Evolutionary conservation across 1,140 invertebrate species (phyloP), one percentile per base, ranked within the genome.

Genomic region (Lucilia sericata): DNA sequence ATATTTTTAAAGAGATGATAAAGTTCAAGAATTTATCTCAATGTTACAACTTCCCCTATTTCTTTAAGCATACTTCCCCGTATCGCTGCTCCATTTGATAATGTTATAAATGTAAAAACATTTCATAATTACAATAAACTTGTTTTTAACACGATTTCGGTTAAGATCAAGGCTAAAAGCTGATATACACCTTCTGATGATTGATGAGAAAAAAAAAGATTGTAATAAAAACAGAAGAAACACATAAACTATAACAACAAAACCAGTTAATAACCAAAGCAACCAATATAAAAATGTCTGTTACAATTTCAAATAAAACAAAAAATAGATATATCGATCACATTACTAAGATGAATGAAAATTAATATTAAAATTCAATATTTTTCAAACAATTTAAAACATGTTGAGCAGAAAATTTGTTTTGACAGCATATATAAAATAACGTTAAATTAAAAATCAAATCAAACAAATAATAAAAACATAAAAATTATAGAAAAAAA

Each of bases 361-460:
- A 70, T 5, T 14, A 12, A 60, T 7, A 60, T 12, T 42, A 8
- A 42, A 42, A 42, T 3, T 17, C 51, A 12, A 17, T 14, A 12
- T 60, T 60, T 55, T 55, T n/a, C n/a, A n/a, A 55, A 12, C 51
- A 49, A n/a, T 12, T 17, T 55, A 10, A n/a, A 70, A 25, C 4
- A 70, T 19, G 19, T 70, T 21, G 19, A 70, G 65, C n/a, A 70
- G 65, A 70, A 70, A 70, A 70, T 70, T 70, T 70, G n/a, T 70
- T 70, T 70, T 21, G 65, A 70, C 65, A 25, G 65, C 10, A 10
- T 1, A 5, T 60, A 60, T 14, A 60, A 60, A 30, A 60, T 3
- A 60, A 42, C 2, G 42, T 42, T 42, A 3, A 42, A 42, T 42
- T 42, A 42, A 2, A 42, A 42, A 42, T 36, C 36, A 36, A 36